Conservation (phyloP, 2,113 vertebrate species). For the Cololabis saira region DNA sequence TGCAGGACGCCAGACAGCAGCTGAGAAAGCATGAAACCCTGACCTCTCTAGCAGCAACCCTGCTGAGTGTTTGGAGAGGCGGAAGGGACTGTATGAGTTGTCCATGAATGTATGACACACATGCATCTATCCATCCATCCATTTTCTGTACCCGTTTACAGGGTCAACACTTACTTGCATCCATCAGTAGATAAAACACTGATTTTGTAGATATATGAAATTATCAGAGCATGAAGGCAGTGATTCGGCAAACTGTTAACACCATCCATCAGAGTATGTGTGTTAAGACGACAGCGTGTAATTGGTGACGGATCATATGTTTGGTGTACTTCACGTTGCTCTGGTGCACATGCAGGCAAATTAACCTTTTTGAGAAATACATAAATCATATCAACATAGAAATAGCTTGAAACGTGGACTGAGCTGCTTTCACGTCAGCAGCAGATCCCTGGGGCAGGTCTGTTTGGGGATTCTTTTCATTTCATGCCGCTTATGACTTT, state of each 20-base stretch:
- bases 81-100: slow-evolving; percentile 32
- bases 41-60: slow-evolving; percentile 43
- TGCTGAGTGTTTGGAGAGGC: slow-evolving; percentile 38
- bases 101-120: slow-evolving; percentile 43
- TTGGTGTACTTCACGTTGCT: slow-evolving; percentile 37
- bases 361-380: slow-evolving; percentile 1
- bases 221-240: too few species aligned
- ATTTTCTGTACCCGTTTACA: too few species aligned
- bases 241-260: neutral
- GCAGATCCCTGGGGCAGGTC: slow-evolving; percentile 3
- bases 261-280: slow-evolving; percentile 30
- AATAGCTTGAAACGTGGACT: slow-evolving; percentile 1
- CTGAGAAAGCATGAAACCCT: slow-evolving; percentile 64
- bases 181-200: neutral
- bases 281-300: slow-evolving; percentile 39
- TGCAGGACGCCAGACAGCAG: slow-evolving; percentile 70
- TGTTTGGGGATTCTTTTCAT: slow-evolving; percentile 44
- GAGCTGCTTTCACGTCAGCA: slow-evolving; percentile 16
- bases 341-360: neutral
- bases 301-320: slow-evolving; percentile 36
- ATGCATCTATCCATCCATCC: slow-evolving; percentile 6
- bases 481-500: slow-evolving; percentile 36
- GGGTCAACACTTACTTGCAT: too few species aligned
- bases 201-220: neutral
- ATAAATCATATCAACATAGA: neutral